Conservation (phyloP, 2,888 invertebrate genomes). For the Mythimna ferrago region DNA sequence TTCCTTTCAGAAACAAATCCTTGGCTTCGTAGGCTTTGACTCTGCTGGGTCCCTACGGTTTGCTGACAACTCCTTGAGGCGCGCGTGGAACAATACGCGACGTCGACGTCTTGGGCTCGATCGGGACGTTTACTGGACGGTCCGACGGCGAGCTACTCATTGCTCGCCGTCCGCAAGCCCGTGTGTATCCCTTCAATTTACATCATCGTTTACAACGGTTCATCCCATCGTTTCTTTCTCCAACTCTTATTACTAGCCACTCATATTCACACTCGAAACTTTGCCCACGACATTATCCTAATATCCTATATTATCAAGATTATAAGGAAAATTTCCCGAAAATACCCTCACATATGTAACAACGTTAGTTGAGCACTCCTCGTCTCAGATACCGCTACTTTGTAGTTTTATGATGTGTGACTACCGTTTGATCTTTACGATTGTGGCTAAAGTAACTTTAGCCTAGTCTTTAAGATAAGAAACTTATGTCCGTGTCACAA, state of each 20-base stretch:
- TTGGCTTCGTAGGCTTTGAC: no score
- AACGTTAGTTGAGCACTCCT: constrained; percentile 3
- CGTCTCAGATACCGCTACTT: constrained; percentile 13
- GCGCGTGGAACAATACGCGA: no score
- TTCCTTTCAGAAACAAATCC: no score
- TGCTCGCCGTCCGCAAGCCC: no score
- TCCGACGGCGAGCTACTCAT: no score
- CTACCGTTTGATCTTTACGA: constrained; percentile 35
- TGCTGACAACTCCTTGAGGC: no score
- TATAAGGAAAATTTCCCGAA: background rate
- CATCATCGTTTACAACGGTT: background rate
- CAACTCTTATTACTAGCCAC: no score
- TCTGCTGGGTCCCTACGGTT: no score
- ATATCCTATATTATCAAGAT: background rate
- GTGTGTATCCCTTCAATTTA: no score
- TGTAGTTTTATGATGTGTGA: constrained; percentile 32
- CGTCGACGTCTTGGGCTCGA: no score
- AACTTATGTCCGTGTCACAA: constrained; percentile 18
- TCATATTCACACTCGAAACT: background rate
- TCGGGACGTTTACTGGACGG: no score
- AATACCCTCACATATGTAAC: background rate
- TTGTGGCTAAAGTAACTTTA: constrained; percentile 21
- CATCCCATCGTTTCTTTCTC: background rate
- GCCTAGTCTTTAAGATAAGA: constrained; percentile 24
- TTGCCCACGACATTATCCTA: background rate